phyloP scores from a whole-genome alignment of 1,140 invertebrate genomes.

The Trichoplusia ni region DNA sequence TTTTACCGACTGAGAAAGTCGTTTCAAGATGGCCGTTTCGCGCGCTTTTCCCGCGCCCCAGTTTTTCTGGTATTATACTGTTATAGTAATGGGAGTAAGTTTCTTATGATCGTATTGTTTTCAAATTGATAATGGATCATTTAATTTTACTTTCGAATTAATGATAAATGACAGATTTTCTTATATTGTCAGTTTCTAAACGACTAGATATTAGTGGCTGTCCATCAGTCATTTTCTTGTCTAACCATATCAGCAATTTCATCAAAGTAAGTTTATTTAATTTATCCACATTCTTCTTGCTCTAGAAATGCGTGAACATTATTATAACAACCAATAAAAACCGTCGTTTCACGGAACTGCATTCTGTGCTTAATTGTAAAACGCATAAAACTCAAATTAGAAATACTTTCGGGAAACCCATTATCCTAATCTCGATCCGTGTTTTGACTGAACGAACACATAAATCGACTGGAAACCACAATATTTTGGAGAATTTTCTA shows the following conservation, averaged over 20 bases:
- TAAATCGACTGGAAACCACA: neutral
- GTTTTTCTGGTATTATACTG: constrained; percentile 6
- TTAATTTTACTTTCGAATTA: neutral
- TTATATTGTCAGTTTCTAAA: no score
- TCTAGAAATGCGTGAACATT: no score
- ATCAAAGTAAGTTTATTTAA: no score
- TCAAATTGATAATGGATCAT: constrained; percentile 1
- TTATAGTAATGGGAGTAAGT: constrained; percentile 4
- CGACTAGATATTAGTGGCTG: no score
- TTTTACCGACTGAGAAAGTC: constrained; percentile 23
- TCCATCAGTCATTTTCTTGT: no score
- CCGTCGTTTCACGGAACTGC: neutral
- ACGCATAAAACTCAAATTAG: constrained; percentile 9
- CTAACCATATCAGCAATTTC: no score
- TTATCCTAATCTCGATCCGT: constrained; percentile 5
- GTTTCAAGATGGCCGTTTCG: constrained; percentile 23
- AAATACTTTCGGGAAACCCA: neutral
- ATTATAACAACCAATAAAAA: no score
- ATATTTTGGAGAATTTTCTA: neutral
- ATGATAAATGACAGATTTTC: constrained; percentile 4
- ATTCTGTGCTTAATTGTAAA: constrained; percentile 1
- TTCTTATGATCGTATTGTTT: constrained; percentile 8
- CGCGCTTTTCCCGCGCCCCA: constrained; percentile 11
- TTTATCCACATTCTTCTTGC: no score
- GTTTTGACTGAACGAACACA: neutral